phyloP scores from a whole-genome alignment of 1,140 invertebrate genomes.

The Uloborus diversus region DNA sequence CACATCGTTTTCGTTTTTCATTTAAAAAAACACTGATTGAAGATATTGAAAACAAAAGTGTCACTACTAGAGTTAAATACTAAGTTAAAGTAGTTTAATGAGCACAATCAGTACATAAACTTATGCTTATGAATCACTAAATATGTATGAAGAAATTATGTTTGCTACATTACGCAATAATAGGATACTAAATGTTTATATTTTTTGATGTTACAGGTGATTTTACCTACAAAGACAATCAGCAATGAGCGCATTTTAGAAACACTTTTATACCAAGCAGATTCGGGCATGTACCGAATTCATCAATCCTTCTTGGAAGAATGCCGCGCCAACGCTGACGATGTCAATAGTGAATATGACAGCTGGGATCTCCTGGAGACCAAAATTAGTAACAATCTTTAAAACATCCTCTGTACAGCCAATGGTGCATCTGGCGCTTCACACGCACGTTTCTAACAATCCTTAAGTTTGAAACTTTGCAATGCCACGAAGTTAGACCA shows the following conservation, averaged over 20 bases:
- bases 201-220: constrained; percentile 72
- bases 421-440: not conserved
- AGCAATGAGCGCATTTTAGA: constrained; percentile 92
- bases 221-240: constrained; percentile 90
- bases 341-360: constrained; percentile 9
- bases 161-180: no score
- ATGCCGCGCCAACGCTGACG: constrained; percentile 68
- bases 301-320: constrained; percentile 87
- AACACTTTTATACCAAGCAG: constrained; percentile 92
- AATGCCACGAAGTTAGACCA: not conserved
- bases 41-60: no score
- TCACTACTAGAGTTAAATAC: no score
- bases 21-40: no score
- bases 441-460: not conserved
- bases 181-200: no score
- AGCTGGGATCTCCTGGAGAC: constrained; percentile 24
- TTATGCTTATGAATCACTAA: no score
- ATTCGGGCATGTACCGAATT: constrained; percentile 90
- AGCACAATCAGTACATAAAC: no score
- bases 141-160: no score
- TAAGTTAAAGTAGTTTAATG: no score
- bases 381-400: not conserved
- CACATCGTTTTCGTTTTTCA: no score
- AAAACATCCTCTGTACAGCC: not conserved
- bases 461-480: not conserved